phyloP scores from a whole-genome alignment of 2,888 invertebrate genomes.

The Diploptera punctata region DNA sequence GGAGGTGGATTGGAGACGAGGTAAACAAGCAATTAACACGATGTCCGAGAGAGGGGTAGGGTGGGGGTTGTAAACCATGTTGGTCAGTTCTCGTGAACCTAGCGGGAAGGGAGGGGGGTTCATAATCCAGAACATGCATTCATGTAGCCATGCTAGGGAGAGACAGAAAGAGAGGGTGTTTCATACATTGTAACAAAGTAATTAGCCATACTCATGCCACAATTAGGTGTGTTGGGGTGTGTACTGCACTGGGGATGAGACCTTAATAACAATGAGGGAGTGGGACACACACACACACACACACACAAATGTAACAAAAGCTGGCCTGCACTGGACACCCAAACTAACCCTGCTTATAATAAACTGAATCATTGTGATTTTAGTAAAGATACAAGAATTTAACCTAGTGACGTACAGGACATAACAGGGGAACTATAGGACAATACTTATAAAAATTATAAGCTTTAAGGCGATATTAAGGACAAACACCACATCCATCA shows the following conservation, averaged over 20 bases:
- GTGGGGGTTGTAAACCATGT: constrained; percentile 32
- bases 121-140: constrained; percentile 37
- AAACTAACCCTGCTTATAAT: too few species aligned
- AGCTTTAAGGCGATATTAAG: too few species aligned
- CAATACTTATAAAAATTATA: too few species aligned
- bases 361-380: too few species aligned
- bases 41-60: constrained; percentile 36
- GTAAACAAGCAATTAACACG: constrained; percentile 44
- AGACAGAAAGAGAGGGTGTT: constrained; percentile 10
- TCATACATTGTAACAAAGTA: constrained; percentile 38
- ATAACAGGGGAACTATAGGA: too few species aligned
- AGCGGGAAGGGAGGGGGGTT: constrained; percentile 16
- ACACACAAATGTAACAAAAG: constrained; percentile 25
- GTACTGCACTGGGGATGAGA: not conserved
- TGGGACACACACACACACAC: too few species aligned
- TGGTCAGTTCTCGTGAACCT: constrained; percentile 34
- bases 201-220: constrained; percentile 39
- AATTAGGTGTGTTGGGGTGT: constrained; percentile 37
- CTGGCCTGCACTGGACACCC: too few species aligned
- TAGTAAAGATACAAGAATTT: too few species aligned
- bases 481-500: too few species aligned
- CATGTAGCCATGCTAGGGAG: constrained; percentile 27
- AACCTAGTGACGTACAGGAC: too few species aligned
- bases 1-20: constrained; percentile 34
- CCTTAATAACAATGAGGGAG: constrained; percentile 11